A percentile compares a stretch with the other conserved stretches of the same genome.
phyloP scores from a whole-genome alignment of 2,113 vertebrate genomes.

The Excalfactoria chinensis region DNA sequence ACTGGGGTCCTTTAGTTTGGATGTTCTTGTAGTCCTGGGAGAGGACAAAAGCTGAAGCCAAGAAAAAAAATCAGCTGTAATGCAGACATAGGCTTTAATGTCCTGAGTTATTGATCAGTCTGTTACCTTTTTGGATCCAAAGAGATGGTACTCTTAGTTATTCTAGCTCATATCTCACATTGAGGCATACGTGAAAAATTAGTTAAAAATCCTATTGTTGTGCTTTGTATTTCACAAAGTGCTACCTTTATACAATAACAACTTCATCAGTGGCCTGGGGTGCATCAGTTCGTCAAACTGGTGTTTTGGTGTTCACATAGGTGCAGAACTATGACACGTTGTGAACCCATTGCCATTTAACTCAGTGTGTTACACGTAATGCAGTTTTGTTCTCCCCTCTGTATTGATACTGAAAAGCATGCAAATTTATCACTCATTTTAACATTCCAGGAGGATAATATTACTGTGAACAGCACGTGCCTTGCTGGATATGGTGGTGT shows the following conservation, averaged over 20 bases:
- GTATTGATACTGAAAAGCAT: background rate
- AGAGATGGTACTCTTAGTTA: background rate
- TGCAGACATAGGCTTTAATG: background rate
- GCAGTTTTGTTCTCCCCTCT: too few relatives aligned
- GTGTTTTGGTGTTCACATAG: accelerated
- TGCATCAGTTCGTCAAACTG: background rate
- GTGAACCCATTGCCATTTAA: background rate
- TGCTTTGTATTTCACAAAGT: background rate
- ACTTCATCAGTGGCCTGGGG: background rate
- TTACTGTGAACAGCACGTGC: background rate
- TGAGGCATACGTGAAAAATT: background rate
- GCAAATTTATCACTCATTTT: background rate
- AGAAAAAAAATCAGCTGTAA: background rate
- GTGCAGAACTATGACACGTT: background rate
- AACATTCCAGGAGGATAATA: background rate
- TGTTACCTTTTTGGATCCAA: background rate
- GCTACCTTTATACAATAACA: background rate
- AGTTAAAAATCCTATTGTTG: background rate
- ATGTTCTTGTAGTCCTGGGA: background rate
- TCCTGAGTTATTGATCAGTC: accelerated
- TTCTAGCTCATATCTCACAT: background rate
- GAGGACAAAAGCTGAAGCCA: background rate
- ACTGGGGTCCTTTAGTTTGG: background rate
- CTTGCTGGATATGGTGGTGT: background rate
- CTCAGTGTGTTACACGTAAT: background rate